Base-by-base conservation (phyloP, 2,888 invertebrate genomes). In the Nomada flava region DNA sequence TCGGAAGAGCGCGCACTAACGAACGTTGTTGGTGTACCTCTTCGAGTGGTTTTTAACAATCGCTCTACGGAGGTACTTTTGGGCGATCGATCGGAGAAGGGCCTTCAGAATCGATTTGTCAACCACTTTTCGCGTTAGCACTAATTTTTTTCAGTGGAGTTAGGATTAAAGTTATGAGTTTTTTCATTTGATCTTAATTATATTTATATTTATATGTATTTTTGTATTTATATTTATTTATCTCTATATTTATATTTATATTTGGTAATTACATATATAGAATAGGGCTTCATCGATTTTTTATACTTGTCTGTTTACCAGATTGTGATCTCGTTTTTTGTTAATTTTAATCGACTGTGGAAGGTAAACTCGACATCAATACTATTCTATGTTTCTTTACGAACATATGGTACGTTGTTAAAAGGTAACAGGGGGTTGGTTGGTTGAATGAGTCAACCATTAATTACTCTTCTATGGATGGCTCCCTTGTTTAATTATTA, bases 1-100 rank as follows among this genome's bases (percentile, higher is more conserved):
- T 44, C 4, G 60, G 47, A 69, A 68, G 62, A 42, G 23, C 23
- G 36, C 29, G 29, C 26, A 42, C 26, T 50, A 79, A 75, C 67
- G 67, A 71, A 82, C 70, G 42, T 18, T 20, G 60, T 57, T n/a
- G 15, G 26, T 18, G 18, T 50, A 47, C 15, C 18, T 3, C 5
- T 42, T 11, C 20, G 26, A 57, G 42, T 62, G 42, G 42, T 29
- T 50, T 57, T 67, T 62, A n/a, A 55, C 55, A 63, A 64, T 63
- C 63, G 44, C 47, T 52, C 50, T 29, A 13, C 15, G 7, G 44
- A n/a, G 13, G 18, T 47, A 18, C n/a, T 62, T 29, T 67, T 10
- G 18, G 18, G 13, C 55, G 20, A 50, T 60, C n/a, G 20, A 36
- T 5, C 36, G 36, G 1, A 10, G 2, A 53, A 23, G 3, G 15